phyloP scores from a whole-genome alignment of 1,140 invertebrate genomes.

The Capitella teleta region DNA sequence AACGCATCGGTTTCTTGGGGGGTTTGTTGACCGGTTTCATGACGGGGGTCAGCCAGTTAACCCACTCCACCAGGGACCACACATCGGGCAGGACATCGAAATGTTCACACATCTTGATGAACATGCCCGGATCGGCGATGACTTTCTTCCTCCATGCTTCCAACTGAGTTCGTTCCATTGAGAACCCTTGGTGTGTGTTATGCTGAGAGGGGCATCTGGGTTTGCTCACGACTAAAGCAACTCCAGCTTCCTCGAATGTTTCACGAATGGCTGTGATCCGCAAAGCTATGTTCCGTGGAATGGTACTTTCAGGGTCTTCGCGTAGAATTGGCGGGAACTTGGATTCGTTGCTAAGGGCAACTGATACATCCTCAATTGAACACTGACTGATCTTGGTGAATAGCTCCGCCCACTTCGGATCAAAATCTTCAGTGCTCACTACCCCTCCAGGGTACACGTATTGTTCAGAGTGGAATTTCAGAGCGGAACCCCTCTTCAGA shows the following conservation, averaged over 20 bases:
- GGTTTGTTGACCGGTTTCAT: constrained; percentile 16
- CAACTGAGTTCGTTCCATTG: too few species aligned
- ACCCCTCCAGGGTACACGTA: constrained; percentile 75
- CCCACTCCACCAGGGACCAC: constrained; percentile 71
- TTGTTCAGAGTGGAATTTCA: constrained; percentile 56
- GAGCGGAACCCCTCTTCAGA: constrained; percentile 53
- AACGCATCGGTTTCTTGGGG: constrained; percentile 42
- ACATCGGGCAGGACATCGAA: constrained; percentile 67
- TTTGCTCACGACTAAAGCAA: too few species aligned
- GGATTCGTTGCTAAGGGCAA: constrained; percentile 8
- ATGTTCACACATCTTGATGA: constrained; percentile 59
- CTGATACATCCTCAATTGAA: background rate
- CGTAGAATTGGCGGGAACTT: constrained; percentile 10
- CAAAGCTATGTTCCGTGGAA: constrained; percentile 58
- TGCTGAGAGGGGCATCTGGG: too few species aligned
- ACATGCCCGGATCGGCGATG: constrained; percentile 56
- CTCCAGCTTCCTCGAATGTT: constrained; percentile 81
- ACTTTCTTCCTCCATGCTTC: constrained; percentile 66
- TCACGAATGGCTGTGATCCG: constrained; percentile 76
- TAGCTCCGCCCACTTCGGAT: constrained; percentile 57
- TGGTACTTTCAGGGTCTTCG: background rate
- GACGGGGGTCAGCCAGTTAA: constrained; percentile 68
- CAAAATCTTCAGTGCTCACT: constrained; percentile 55
- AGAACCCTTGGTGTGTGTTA: too few species aligned
- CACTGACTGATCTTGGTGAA: constrained; percentile 44